A percentile compares a stretch with the other conserved stretches of the same genome.
These are phyloP conservation scores for Poeciliopsis presidionis DNA, from an alignment of 2,797 vertebrate species.

Conservation along the genomic window DNA sequence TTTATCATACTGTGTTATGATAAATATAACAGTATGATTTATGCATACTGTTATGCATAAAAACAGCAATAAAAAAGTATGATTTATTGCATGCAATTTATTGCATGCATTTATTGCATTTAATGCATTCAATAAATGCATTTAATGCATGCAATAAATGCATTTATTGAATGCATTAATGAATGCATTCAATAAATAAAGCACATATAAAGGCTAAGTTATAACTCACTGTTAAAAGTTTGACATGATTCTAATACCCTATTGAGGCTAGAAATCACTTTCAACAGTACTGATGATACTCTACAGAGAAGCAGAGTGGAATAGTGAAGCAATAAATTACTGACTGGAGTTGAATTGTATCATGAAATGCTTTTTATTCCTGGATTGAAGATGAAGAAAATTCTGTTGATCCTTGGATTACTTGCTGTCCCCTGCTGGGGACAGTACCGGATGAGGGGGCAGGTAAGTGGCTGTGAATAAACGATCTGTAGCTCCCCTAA, in stretches of 20 bases:
- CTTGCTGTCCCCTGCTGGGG: not conserved
- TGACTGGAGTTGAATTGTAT: not conserved
- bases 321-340: not conserved
- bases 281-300: not conserved
- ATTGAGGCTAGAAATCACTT: not conserved
- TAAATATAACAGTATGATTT: too few species aligned
- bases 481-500: not conserved
- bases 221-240: not conserved
- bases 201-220: not conserved
- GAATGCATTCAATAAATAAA: not conserved
- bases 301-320: not conserved
- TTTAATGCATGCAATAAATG: too few species aligned
- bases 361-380: not conserved
- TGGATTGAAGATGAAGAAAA: not conserved
- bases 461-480: not conserved
- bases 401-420: not conserved
- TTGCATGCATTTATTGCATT: too few species aligned
- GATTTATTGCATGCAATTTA: too few species aligned
- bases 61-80: too few species aligned
- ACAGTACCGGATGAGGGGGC: not conserved
- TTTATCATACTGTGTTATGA: too few species aligned
- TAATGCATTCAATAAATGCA: too few species aligned
- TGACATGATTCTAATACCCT: not conserved
- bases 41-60: too few species aligned
- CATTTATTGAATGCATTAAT: too few species aligned